Conservation (phyloP, 35 echinoderm and acorn worm genomes). For the Heliocidaris tuberculata region DNA sequence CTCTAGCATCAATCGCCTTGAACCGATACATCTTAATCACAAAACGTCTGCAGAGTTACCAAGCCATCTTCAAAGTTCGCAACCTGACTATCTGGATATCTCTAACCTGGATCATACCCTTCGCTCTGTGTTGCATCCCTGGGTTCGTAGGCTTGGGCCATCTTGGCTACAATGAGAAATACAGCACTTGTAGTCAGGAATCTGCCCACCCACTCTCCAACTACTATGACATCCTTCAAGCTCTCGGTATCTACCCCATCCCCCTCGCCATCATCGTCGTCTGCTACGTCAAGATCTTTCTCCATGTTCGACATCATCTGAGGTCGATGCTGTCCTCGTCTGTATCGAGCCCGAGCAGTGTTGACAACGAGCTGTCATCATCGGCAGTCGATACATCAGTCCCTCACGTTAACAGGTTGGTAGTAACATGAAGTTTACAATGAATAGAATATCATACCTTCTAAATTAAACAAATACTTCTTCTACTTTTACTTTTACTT, state of each 20-base stretch:
- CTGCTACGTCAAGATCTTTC: slow-evolving; percentile 52
- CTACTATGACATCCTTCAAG: slow-evolving; percentile 56
- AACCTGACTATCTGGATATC: slow-evolving; percentile 65
- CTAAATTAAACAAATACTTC: no score
- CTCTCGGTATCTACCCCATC: slow-evolving; percentile 59
- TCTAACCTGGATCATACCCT: slow-evolving; percentile 66
- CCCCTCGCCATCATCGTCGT: slow-evolving; percentile 57
- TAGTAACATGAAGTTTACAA: not conserved
- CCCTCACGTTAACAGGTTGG: slow-evolving; percentile 22
- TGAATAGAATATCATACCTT: not conserved
- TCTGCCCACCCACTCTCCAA: slow-evolving; percentile 40
- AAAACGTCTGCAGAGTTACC: slow-evolving; percentile 56
- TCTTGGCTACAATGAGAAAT: slow-evolving; percentile 69
- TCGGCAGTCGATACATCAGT: slow-evolving; percentile 23
- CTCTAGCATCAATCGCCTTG: slow-evolving; percentile 73
- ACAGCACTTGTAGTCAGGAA: slow-evolving; percentile 68
- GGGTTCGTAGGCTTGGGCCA: slow-evolving; percentile 46
- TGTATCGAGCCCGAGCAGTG: slow-evolving; percentile 21
- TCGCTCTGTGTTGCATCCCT: slow-evolving; percentile 55
- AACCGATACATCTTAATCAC: slow-evolving; percentile 75
- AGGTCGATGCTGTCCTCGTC: slow-evolving; percentile 51
- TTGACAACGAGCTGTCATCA: slow-evolving; percentile 13
- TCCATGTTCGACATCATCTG: slow-evolving; percentile 54
- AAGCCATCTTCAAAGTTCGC: slow-evolving; percentile 50
- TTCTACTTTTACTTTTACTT: no score